These are phyloP conservation scores for Thamnaconus septentrionalis DNA, from an alignment of 2,113 vertebrate species.

Conservation along the genomic window DNA sequence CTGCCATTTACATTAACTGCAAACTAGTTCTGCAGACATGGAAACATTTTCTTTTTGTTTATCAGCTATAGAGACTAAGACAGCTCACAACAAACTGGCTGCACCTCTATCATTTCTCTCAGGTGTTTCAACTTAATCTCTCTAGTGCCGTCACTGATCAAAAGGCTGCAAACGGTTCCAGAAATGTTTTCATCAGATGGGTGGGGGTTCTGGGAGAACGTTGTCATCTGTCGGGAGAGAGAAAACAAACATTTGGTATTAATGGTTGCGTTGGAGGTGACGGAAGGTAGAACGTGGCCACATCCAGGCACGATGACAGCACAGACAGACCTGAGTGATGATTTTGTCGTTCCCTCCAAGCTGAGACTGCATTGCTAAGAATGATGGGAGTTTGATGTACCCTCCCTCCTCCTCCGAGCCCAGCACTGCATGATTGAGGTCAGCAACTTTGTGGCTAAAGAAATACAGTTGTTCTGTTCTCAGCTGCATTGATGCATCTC, in stretches of 20 bases:
- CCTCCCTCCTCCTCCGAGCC: constrained; percentile 30
- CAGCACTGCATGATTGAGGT: constrained; percentile 29
- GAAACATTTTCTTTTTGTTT: too few species aligned
- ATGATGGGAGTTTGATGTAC: constrained; percentile 53
- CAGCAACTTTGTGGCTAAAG: neutral
- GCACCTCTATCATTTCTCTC: constrained; percentile 72
- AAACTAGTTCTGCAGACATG: too few species aligned
- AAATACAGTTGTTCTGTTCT: neutral
- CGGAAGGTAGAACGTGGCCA: neutral
- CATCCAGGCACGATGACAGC: neutral
- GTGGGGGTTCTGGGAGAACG: constrained; percentile 67
- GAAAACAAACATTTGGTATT: neutral
- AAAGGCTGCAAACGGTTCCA: constrained; percentile 66
- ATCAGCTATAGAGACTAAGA: too few species aligned
- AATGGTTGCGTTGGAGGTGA: neutral
- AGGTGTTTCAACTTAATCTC: constrained; percentile 61
- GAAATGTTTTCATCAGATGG: constrained; percentile 57
- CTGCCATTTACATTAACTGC: too few species aligned
- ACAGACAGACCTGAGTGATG: constrained; percentile 67
- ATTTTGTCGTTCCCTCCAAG: neutral
- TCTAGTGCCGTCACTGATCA: constrained; percentile 6
- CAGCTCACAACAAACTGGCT: neutral
- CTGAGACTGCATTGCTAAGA: constrained; percentile 11
- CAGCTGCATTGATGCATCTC: too few species aligned
- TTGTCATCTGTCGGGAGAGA: constrained; percentile 60